A percentile compares a stretch with the other conserved stretches of the same genome.
Conservation (phyloP, 2,113 vertebrate species). For the Alosa alosa region DNA sequence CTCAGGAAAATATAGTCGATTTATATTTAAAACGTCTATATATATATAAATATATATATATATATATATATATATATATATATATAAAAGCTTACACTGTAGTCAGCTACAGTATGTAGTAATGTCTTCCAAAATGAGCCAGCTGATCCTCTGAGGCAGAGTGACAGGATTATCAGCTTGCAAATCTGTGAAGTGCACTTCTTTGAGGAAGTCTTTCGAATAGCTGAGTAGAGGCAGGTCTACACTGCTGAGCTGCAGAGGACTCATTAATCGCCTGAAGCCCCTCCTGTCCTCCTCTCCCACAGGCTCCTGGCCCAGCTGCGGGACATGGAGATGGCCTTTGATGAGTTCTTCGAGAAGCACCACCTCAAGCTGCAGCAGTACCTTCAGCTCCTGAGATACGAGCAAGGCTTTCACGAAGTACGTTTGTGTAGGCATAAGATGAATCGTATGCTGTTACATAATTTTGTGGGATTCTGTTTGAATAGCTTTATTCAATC, state of each 20-base stretch:
- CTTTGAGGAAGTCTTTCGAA: not conserved
- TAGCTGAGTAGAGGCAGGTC: not conserved
- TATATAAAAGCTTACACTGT: not conserved
- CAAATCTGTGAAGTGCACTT: not conserved
- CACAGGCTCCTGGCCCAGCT: conserved; percentile 88
- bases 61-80: too few species aligned
- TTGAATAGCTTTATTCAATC: not conserved
- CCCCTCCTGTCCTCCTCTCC: not conserved
- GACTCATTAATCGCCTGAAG: not conserved
- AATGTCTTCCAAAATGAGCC: not conserved
- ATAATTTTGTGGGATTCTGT: not conserved
- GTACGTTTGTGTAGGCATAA: conserved; percentile 58
- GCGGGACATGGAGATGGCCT: conserved; percentile 92
- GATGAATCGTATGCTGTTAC: not conserved
- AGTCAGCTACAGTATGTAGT: not conserved
- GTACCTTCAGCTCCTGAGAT: conserved; percentile 87
- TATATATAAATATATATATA: too few species aligned
- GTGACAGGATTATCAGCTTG: not conserved
- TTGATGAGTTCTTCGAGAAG: conserved; percentile 98
- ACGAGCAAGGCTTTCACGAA: conserved; percentile 90
- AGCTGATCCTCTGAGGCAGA: not conserved
- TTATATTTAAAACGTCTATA: too few species aligned
- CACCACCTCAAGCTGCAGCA: conserved; percentile 95
- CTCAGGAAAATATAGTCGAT: too few species aligned
- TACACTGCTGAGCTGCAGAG: not conserved